Evolutionary conservation across 2,113 vertebrate genomes (phyloP), one percentile per base, ranked within the genome.

Genomic region (Colaptes auratus): DNA sequence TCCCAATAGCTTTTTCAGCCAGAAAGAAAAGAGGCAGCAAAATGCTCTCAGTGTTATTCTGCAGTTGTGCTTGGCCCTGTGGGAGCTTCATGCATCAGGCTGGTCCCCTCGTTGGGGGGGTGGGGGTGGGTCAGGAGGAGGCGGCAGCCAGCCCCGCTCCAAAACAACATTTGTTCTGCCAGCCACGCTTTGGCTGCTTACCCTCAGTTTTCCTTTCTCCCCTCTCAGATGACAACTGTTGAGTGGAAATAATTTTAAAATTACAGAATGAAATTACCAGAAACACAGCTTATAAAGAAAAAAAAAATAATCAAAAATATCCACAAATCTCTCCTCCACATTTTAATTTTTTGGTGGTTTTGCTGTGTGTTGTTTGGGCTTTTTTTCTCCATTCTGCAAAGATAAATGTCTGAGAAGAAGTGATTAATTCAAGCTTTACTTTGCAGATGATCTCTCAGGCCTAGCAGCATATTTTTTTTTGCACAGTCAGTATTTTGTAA

Each of bases 401-500:
- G 66, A 96, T 75, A 59, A 93, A 72, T 33, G 55, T 42, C 28
- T 15, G 55, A 90, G 88, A 36, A 90, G 65, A 53, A 93, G 92
- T 81, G 64, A 96, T 93, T 94, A 87, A 95, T 89, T 82, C 76
- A 64, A 77, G 70, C 63, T 83, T 86, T 85, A 61, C 75, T 92
- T 94, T 17, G 5, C 79, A 86, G 79, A 93, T 71, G 89, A 96
- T 89, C 91, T 92, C 95, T 94, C 83, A 76, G 86, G 82, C 88
- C 95, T 89, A 74, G 31, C 75, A 21, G 58, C 2, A 0, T 42
- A 61, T 17, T 39, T 39, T 39, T 39, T 39, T 0, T 55, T 1
- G 2, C 42, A 21, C 70, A 90, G 82, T 93, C 93, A 95, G 87
- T 94, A 95, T 95, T 96, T 88, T 92, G 90, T 77, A 93, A 94